Conservation (phyloP, 2,888 invertebrate genomes). For the Chironomus tentans region DNA sequence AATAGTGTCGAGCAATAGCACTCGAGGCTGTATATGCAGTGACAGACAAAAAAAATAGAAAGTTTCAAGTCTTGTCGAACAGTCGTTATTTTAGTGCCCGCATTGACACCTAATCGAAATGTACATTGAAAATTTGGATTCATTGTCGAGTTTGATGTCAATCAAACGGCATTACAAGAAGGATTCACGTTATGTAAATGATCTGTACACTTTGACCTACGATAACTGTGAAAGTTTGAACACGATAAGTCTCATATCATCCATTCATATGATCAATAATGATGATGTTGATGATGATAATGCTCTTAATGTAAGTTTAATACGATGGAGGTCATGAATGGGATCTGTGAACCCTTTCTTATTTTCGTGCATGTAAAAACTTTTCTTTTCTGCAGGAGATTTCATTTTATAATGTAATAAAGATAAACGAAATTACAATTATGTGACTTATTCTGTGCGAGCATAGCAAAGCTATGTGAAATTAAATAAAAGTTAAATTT, state of each 20-base stretch:
- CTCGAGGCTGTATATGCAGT: no score
- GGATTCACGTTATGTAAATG: slow-evolving; percentile 71
- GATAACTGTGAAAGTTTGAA: slow-evolving; percentile 71
- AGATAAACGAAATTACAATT: background rate
- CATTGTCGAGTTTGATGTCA: slow-evolving; percentile 41
- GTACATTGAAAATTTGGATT: slow-evolving; percentile 31
- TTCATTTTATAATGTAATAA: no score
- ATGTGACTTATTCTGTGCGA: background rate
- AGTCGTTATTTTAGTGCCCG: no score
- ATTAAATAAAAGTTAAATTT: no score
- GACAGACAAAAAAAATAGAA: background rate
- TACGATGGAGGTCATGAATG: no score
- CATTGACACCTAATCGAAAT: background rate
- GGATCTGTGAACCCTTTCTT: no score
- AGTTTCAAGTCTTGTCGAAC: no score
- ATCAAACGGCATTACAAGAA: slow-evolving; percentile 73
- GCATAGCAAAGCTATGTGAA: background rate
- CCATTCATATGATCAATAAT: background rate
- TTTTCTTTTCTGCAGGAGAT: no score
- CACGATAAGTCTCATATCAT: background rate
- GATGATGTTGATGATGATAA: background rate
- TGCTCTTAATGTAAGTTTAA: background rate
- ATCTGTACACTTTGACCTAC: slow-evolving; percentile 77
- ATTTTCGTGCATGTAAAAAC: no score
- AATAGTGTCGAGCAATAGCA: no score